phyloP scores from a whole-genome alignment of 2,113 vertebrate species.

The Chaetops frenatus region DNA sequence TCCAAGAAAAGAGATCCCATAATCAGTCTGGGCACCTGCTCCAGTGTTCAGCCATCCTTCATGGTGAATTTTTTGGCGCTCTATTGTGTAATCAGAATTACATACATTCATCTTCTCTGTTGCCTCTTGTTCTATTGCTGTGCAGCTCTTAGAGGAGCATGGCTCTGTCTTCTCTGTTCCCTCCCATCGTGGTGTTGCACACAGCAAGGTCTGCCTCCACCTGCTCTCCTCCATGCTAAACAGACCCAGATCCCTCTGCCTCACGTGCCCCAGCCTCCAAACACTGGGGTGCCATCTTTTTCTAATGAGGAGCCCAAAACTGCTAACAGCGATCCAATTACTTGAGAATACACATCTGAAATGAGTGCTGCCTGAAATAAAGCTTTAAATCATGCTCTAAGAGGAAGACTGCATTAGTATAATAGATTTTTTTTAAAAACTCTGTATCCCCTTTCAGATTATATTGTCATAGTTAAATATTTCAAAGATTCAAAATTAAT shows the following conservation, averaged over 20 bases:
- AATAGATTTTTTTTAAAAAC: fast-evolving
- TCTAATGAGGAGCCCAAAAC: background rate
- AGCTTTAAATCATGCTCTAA: background rate
- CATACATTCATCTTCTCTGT: background rate
- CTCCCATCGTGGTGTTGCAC: fast-evolving
- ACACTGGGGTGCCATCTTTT: fast-evolving
- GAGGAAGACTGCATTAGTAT: background rate
- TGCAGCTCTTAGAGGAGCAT: background rate
- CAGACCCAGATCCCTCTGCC: background rate
- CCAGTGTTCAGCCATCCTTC: background rate
- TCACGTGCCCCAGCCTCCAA: background rate
- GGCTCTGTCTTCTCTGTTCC: background rate
- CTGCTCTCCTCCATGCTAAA: background rate
- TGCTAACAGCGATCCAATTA: fast-evolving
- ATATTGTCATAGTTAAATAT: background rate
- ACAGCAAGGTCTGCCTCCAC: background rate
- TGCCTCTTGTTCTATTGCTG: background rate
- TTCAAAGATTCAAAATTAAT: background rate
- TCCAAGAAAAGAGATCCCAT: background rate
- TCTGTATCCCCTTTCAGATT: background rate
- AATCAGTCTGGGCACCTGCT: background rate
- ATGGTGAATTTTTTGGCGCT: background rate
- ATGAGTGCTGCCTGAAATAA: background rate
- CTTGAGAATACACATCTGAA: background rate
- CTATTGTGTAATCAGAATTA: background rate